phyloP scores from a whole-genome alignment of 2,888 invertebrate genomes.

The Lepidocyrtinus sp. region DNA sequence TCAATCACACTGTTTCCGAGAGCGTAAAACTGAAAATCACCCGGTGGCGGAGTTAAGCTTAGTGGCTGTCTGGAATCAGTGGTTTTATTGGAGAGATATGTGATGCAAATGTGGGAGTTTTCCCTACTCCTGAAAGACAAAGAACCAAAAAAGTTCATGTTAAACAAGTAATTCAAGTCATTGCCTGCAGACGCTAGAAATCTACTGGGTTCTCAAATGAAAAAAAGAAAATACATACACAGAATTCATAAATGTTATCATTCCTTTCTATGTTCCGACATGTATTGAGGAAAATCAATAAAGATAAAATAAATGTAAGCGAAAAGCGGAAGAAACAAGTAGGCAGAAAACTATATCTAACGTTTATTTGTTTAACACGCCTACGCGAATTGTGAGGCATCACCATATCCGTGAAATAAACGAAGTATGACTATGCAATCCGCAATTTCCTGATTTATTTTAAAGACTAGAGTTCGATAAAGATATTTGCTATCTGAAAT shows the following conservation, averaged over 20 bases:
- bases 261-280: background rate
- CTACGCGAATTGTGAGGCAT: slow-evolving; percentile 16
- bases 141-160: too few species aligned
- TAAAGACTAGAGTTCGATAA: too few species aligned
- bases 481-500: too few species aligned
- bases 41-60: slow-evolving; percentile 33
- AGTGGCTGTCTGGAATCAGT: background rate
- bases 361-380: slow-evolving; percentile 40
- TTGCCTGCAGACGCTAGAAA: background rate
- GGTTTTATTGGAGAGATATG: slow-evolving; percentile 29
- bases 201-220: background rate
- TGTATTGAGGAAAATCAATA: background rate
- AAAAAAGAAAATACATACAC: background rate
- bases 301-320: background rate
- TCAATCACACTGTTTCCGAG: slow-evolving; percentile 62
- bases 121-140: background rate
- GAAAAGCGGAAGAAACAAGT: background rate
- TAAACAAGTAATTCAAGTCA: background rate
- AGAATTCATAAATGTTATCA: background rate
- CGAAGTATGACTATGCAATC: too few species aligned
- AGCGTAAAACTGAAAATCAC: slow-evolving; percentile 47
- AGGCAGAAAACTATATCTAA: background rate
- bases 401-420: too few species aligned
- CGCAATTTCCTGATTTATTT: too few species aligned
- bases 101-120: slow-evolving; percentile 29